A percentile compares a stretch with the other conserved stretches of the same genome.
phyloP scores from a whole-genome alignment of 1,140 invertebrate genomes.

The Oncopeltus fasciatus region DNA sequence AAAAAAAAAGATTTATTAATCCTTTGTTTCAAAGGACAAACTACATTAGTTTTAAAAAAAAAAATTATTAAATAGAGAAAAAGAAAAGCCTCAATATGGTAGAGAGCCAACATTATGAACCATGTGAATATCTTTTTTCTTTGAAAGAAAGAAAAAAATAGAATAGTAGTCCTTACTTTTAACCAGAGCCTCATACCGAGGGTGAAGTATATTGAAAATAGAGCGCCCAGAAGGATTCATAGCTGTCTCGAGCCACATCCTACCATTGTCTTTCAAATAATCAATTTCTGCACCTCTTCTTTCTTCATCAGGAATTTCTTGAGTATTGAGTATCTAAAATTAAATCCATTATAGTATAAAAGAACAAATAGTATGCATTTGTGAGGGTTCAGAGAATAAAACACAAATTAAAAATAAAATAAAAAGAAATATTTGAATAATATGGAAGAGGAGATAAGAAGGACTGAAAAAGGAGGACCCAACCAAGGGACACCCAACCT shows the following conservation, averaged over 20 bases:
- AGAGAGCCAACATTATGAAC: neutral
- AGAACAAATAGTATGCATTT: slow-evolving; percentile 8
- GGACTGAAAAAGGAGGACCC: no score
- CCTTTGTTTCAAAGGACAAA: neutral
- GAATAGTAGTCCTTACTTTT: slow-evolving; percentile 32
- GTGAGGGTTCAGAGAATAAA: neutral
- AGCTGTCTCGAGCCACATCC: slow-evolving; percentile 48
- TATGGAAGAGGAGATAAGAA: no score
- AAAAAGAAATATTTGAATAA: no score
- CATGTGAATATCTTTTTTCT: neutral
- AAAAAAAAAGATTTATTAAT: neutral
- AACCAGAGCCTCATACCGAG: slow-evolving; percentile 48
- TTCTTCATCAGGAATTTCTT: slow-evolving; percentile 45
- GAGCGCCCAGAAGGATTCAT: slow-evolving; percentile 31
- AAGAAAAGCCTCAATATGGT: neutral
- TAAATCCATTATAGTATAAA: slow-evolving; percentile 18
- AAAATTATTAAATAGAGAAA: neutral
- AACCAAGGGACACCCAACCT: no score
- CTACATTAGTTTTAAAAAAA: neutral
- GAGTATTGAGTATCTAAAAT: slow-evolving; percentile 50
- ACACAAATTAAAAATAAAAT: neutral
- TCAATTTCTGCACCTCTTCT: slow-evolving; percentile 75
- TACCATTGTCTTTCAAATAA: slow-evolving; percentile 65
- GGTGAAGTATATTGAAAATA: slow-evolving; percentile 54
- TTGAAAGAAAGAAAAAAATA: slow-evolving; percentile 6